Base-by-base conservation (phyloP, 1,140 invertebrate species). In the Leptonema lineaticorne region DNA sequence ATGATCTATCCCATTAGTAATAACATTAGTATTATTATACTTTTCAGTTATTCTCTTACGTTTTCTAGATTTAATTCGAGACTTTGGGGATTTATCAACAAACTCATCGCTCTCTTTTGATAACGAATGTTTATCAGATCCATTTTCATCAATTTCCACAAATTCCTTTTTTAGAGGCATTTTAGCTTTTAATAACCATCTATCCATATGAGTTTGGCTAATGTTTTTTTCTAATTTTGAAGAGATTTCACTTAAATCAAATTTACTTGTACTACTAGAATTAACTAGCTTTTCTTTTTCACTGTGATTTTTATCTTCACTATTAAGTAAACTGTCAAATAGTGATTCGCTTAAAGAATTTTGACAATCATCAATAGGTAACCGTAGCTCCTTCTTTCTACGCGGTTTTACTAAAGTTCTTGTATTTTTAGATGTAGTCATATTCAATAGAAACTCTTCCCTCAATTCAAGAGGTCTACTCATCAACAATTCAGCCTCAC, bases 401-500 rank as follows among this genome's bases (percentile, higher is more conserved):
- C 57, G 76, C 73, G 56, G 48, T 63, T 74, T 78, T 77, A 24
- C 74, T 69, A 33, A 70, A 74, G 18, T 56, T 69, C 57, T 70
- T 78, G 4, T 11, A 46, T 5, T 11, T 16, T 37, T 45, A 14
- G 6, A 9, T 1, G 41, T 6, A 37, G 58, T 29, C 29, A 41
- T 33, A 9, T 37, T 45, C 1, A 30, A 4, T 41, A 82, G 75
- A 26, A 79, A 70, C 41, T 82, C 78, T 50, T 82, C 81, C 70
- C 81, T 74, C 18, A 80, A 68, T 56, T 80, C 75, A 63, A 78
- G 79, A 11, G 79, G 79, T 70, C 81, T 78, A 46, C 75, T 72
- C 5, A 77, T 46, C 29, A 83, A 66, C 48, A 73, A 75, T 73
- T 84, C 82, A n/a, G 85, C 86, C 77, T 88, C 87, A 24, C 80